Conservation (phyloP, 2,797 vertebrate species). For the Luscinia megarhynchos region DNA sequence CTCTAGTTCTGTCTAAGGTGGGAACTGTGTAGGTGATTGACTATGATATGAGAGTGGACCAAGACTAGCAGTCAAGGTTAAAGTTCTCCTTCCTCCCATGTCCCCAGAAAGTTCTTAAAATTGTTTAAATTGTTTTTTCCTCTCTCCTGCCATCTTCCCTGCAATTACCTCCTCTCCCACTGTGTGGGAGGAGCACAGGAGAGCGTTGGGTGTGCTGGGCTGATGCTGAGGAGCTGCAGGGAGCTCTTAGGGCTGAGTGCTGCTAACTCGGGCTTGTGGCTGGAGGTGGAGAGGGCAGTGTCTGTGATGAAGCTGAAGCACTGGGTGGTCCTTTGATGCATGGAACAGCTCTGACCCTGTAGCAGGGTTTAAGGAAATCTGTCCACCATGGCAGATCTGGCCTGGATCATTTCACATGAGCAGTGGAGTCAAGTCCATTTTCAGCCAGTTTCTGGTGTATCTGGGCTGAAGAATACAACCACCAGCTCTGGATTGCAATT, state of each 20-base stretch:
- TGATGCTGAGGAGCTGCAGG: background rate
- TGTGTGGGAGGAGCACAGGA: background rate
- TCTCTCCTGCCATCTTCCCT: background rate
- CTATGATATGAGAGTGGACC: background rate
- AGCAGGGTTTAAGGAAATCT: background rate
- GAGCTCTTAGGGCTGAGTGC: background rate
- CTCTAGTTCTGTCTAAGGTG: background rate
- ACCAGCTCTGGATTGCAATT: background rate
- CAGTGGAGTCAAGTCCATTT: background rate
- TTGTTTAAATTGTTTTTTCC: background rate
- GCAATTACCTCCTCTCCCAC: background rate
- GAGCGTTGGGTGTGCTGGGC: background rate
- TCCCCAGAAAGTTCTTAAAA: background rate
- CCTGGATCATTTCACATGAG: background rate
- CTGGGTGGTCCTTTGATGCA: too few species aligned
- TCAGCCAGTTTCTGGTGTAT: background rate
- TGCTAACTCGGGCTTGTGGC: background rate
- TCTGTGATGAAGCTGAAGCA: background rate
- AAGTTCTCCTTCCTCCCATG: background rate
- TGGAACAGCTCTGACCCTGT: background rate
- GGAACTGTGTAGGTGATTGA: background rate
- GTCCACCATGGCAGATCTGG: background rate
- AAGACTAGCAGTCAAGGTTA: background rate
- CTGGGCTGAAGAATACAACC: background rate
- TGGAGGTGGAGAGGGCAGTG: background rate